Evolutionary conservation across 2,888 invertebrate species (phyloP), one percentile per base, ranked within the genome.

Genomic region (Punctoribates punctum): DNA sequence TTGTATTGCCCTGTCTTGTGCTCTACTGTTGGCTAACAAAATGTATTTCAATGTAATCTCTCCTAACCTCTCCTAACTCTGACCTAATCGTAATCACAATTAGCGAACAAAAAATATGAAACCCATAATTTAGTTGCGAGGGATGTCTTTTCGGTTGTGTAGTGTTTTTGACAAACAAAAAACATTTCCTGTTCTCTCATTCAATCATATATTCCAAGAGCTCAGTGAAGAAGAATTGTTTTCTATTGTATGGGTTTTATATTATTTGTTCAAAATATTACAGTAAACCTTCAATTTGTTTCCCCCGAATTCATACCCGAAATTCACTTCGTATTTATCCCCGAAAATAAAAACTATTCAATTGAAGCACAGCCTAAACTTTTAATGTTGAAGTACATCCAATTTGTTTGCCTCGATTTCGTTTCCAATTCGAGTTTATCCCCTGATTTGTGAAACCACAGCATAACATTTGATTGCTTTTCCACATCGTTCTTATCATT

Each of bases 61-160:
- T 25, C 25, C 60, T 23, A 27, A 60, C 25, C 29, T 20, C 60
- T 60, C 23, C 11, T 29, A 72, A 17, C 46, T 46, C 42, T 72
- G 72, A 72, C 72, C 72, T 72, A 72, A 72, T 72, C 46, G 15
- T 72, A 25, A 72, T 72, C 25, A 27, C 72, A 72, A 72, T 72
- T 72, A 72, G 46, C 20, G 34, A 9, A 67, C 67, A 67, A 60
- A 17, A 60, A 67, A 67, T 42, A 65, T 60, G 27, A 60, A 67
- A 67, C 67, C 38, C 34, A 67, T 67, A 67, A 67, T 67, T 67
- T 67, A 20, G 38, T 65, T 25, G 29, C 29, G 23, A 60, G 60
- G 60, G 29, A 60, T 60, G 60, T 60, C 11, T 57, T 57, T 60
- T 27, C 13, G 60, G 27, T 29, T 60, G 29, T 60, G 29, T 29